A percentile compares a stretch with the other conserved stretches of the same genome.
Evolutionary conservation across 1,140 invertebrate species (phyloP).

Genomic region (Idris sp.): DNA sequence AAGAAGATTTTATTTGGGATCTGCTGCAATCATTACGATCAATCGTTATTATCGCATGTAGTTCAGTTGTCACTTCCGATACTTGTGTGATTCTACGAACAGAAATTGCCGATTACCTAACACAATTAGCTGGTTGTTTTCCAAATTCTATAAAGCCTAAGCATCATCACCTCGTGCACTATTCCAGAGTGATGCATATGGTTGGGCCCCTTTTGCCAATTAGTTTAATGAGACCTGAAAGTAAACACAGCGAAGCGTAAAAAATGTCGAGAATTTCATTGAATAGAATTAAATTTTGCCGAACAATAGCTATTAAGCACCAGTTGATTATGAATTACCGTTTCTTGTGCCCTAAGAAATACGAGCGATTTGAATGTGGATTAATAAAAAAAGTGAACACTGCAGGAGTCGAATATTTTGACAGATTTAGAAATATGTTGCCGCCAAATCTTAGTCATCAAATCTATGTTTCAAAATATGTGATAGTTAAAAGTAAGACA

Average conservation of each 20-base stretch:
- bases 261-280: slow-evolving; percentile 26
- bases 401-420: neutral
- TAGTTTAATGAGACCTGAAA: slow-evolving; percentile 34
- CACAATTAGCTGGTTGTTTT: slow-evolving; percentile 15
- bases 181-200: slow-evolving; percentile 27
- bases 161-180: slow-evolving; percentile 47
- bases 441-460: neutral
- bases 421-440: neutral
- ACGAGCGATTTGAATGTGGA: slow-evolving; percentile 3
- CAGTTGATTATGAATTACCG: slow-evolving; percentile 44
- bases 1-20: slow-evolving; percentile 26
- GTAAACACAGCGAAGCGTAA: slow-evolving; percentile 43
- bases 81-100: slow-evolving; percentile 6
- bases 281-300: slow-evolving; percentile 36
- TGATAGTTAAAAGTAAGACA: slow-evolving; percentile 5
- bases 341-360: slow-evolving; percentile 18
- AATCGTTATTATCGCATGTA: slow-evolving; percentile 19
- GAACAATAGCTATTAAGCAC: slow-evolving; percentile 37
- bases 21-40: slow-evolving; percentile 23
- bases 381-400: slow-evolving; percentile 1
- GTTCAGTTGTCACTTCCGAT: slow-evolving; percentile 3
- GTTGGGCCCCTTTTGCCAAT: slow-evolving; percentile 32
- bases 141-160: slow-evolving; percentile 30
- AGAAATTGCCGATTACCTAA: slow-evolving; percentile 25
- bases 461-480: slow-evolving; percentile 4